These are phyloP conservation scores for Dicrurus megarhynchus DNA, from an alignment of 2,113 vertebrate genomes.

Conservation along the genomic window DNA sequence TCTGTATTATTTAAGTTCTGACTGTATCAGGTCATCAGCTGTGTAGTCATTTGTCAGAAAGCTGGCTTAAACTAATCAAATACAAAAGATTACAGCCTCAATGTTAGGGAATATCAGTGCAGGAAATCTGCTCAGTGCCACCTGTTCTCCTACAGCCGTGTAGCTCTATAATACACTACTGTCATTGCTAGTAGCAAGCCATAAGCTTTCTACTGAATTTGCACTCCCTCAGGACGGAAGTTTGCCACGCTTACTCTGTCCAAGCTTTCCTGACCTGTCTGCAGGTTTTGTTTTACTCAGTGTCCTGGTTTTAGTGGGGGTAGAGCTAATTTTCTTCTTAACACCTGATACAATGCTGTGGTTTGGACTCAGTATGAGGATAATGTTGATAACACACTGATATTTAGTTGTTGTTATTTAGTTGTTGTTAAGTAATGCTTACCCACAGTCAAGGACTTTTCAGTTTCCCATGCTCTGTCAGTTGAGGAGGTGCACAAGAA, in stretches of 20 bases:
- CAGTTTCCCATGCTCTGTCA: background rate
- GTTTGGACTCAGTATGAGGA: background rate
- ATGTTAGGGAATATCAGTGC: background rate
- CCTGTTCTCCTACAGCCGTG: background rate
- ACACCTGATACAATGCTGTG: background rate
- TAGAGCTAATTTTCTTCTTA: background rate
- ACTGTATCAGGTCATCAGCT: constrained; percentile 23
- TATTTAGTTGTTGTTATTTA: background rate
- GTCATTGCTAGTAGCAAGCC: background rate
- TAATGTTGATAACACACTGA: too few species aligned
- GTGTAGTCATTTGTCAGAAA: background rate
- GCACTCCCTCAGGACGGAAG: background rate
- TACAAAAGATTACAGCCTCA: background rate
- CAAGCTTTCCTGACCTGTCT: background rate
- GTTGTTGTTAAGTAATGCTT: background rate
- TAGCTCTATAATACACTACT: background rate
- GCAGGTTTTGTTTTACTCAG: background rate
- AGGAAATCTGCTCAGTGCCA: background rate
- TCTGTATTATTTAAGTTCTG: background rate
- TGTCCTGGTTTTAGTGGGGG: background rate
- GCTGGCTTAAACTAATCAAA: constrained; percentile 11
- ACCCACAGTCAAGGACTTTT: background rate
- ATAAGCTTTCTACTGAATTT: background rate
- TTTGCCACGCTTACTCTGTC: background rate
- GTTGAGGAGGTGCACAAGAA: background rate